Evolutionary conservation across 2,888 invertebrate genomes (phyloP).

Genomic region (Pelosia muscerda): DNA sequence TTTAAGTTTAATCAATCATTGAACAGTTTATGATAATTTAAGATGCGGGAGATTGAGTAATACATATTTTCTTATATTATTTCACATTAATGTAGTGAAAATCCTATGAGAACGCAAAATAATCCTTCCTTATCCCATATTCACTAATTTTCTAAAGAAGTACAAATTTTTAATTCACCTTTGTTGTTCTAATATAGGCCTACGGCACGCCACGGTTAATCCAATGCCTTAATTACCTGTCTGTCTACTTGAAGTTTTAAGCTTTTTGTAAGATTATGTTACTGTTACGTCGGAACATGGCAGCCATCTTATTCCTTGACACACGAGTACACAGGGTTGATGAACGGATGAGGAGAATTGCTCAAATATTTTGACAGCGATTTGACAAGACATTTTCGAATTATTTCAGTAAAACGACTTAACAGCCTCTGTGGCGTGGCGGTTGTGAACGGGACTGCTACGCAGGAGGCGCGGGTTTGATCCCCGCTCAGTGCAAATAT

Average conservation of each 20-base stretch:
- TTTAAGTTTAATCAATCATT: no score
- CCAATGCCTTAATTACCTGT: conserved; percentile 16
- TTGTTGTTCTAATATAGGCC: neutral
- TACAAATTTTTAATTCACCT: neutral
- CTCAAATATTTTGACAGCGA: neutral
- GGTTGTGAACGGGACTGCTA: no score
- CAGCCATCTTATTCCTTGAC: conserved; percentile 9
- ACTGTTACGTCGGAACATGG: neutral
- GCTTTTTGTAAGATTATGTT: conserved; percentile 11
- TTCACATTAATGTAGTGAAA: neutral
- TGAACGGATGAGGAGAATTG: neutral
- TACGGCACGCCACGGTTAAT: neutral
- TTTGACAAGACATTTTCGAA: neutral
- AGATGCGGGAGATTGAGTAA: no score
- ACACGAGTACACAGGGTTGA: neutral
- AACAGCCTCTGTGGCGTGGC: no score
- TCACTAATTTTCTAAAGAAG: neutral
- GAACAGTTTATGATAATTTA: no score
- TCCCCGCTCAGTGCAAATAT: no score
- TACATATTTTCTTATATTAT: no score
- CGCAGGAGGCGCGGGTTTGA: no score
- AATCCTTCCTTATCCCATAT: neutral
- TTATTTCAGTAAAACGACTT: no score
- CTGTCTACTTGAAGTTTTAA: conserved; percentile 11
- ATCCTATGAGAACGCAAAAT: neutral